phyloP scores from a whole-genome alignment of 2,113 vertebrate genomes.

The Campylorhamphus procurvoides region DNA sequence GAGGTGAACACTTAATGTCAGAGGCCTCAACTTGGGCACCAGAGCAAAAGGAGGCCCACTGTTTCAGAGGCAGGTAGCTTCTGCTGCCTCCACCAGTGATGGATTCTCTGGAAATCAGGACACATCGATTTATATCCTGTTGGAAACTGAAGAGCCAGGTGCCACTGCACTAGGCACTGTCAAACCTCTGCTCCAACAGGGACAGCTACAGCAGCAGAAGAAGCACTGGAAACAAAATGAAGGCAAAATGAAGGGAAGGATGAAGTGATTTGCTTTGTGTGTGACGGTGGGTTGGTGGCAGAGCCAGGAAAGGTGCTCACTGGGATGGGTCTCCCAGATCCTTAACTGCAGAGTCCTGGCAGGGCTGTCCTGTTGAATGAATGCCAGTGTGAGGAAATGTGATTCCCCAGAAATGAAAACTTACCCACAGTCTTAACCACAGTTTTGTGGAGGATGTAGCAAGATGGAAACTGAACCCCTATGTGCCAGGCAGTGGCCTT shows the following conservation, averaged over 20 bases:
- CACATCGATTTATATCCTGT: neutral
- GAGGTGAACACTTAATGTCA: constrained; percentile 25
- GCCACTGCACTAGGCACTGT: neutral
- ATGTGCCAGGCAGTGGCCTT: rapidly evolving
- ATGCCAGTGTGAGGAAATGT: neutral
- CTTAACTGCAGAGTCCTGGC: neutral
- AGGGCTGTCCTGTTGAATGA: neutral
- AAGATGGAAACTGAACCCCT: neutral
- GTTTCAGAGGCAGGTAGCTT: neutral
- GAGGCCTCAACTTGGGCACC: neutral
- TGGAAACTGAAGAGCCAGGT: neutral
- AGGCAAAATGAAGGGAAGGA: neutral
- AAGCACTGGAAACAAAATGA: neutral
- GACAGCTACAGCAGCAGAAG: neutral
- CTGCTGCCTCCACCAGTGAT: neutral
- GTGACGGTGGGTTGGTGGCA: rapidly evolving
- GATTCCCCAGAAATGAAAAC: neutral
- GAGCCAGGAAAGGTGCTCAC: neutral
- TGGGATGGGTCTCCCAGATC: neutral
- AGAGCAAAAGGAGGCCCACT: neutral
- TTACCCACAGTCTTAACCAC: rapidly evolving
- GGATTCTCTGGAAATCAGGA: neutral
- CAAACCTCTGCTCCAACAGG: neutral
- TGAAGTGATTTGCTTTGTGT: neutral
- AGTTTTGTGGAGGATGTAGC: neutral